These are phyloP conservation scores for Euschistus heros DNA, from an alignment of 1,140 invertebrate genomes.

Conservation along the genomic window DNA sequence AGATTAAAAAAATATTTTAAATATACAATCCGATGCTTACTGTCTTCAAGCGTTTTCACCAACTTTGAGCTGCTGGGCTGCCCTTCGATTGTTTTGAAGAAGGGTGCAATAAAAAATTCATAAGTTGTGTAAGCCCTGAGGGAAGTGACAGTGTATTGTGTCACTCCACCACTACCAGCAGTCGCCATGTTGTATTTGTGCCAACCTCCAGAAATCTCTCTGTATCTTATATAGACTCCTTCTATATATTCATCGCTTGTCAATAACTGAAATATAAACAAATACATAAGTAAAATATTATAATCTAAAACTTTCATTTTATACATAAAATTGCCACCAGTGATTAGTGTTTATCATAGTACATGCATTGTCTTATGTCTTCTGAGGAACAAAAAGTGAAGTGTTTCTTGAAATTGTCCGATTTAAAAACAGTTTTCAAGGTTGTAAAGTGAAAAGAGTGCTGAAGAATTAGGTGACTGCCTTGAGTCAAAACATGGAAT, in stretches of 20 bases:
- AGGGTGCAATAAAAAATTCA: constrained; percentile 81
- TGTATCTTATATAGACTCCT: constrained; percentile 87
- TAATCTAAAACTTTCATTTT: too few species aligned
- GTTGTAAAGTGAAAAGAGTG: too few species aligned
- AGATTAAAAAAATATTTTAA: background rate
- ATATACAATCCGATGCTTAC: constrained; percentile 35
- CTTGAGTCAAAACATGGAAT: too few species aligned
- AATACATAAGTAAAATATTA: too few species aligned
- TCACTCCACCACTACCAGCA: constrained; percentile 52
- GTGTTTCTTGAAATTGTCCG: too few species aligned
- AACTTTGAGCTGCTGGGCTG: constrained; percentile 65
- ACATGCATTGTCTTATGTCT: too few species aligned
- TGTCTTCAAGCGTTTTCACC: constrained; percentile 58
- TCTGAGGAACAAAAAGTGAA: too few species aligned
- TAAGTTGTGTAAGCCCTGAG: constrained; percentile 75
- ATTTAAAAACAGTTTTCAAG: too few species aligned
- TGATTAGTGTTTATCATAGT: too few species aligned
- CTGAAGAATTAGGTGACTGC: too few species aligned
- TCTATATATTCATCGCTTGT: constrained; percentile 52
- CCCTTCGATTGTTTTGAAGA: constrained; percentile 71
- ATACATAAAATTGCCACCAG: too few species aligned
- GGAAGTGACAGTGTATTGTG: constrained; percentile 55
- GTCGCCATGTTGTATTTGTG: constrained; percentile 58
- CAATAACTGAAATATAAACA: constrained; percentile 36
- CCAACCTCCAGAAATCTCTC: constrained; percentile 53